Conservation (phyloP, 1,140 invertebrate species). For the Sitobion miscanthi region DNA sequence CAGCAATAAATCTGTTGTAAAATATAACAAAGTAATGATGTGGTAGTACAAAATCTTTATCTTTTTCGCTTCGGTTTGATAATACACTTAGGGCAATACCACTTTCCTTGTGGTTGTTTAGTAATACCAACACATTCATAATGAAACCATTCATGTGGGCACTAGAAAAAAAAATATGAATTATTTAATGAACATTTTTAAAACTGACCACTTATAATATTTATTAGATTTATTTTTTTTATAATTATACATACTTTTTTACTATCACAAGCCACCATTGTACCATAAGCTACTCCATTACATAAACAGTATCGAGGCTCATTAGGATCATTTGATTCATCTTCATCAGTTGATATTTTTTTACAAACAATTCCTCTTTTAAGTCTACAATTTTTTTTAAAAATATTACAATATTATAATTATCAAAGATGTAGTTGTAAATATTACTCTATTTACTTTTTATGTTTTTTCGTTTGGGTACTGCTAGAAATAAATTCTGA, state of each 20-base stretch:
- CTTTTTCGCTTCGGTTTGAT: background rate
- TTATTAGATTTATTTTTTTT: conserved; percentile 59
- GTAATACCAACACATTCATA: conserved; percentile 96
- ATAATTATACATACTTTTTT: conserved; percentile 79
- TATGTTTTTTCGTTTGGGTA: background rate
- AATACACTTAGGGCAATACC: conserved; percentile 78
- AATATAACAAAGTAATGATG: background rate
- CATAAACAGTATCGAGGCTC: conserved; percentile 87
- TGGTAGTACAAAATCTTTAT: background rate
- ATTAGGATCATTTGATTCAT: background rate
- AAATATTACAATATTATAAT: background rate
- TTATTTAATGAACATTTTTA: conserved; percentile 62
- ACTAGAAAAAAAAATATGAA: background rate
- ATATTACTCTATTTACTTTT: background rate
- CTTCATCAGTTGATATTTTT: background rate
- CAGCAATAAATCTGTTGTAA: background rate
- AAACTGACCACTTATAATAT: background rate
- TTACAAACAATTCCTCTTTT: background rate
- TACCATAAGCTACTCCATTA: conserved; percentile 97
- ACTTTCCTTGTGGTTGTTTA: conserved; percentile 95
- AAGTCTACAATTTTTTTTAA: background rate
- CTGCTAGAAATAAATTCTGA: background rate
- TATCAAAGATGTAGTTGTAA: background rate
- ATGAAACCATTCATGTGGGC: conserved; percentile 93
- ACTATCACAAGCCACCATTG: conserved; percentile 97